Base-by-base conservation (phyloP, 2,888 invertebrate genomes). In the Linnaemya tessellans region DNA sequence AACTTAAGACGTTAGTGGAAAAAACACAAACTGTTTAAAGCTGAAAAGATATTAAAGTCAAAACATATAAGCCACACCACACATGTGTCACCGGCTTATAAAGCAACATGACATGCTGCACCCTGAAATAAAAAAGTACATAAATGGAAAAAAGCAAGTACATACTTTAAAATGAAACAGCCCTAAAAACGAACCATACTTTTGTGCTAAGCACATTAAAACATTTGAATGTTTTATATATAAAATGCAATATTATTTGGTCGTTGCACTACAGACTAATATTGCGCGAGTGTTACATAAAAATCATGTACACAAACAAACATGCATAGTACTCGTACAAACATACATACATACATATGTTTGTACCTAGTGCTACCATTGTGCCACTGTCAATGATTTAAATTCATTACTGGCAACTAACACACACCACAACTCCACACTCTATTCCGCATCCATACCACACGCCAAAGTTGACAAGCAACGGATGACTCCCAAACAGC, bases 71-170 rank as follows among this genome's bases (percentile, higher is more conserved):
- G 71, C 77, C 77, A 82, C 82, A 71, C 77, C 82, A 82, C 71
- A 82, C 82, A 83, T 78, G 71, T 83, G 82, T 83, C 82, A 83
- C 82, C 58, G 65, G 77, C 82, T 83, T 83, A 83, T 67, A 83
- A 71, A 64, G 78, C 64, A 71, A 83, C 82, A 83, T 83, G 82
- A 73, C 82, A 82, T 64, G 77, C 78, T 83, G 82, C 77, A 83
- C 82, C 82, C 82, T 58, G 65, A 71, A 49, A 18, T 46, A 18
- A 49, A 25, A 41, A n/a, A 41, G 41, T 41, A 41, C 41, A 41
- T 25, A 70, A 65, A 65, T 46, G 13, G 25, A 46, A 35, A 67
- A 56, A 58, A 35, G 43, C n/a, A 64, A 46, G 70, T 64, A 56
- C 22, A 22, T 25, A 60, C 38, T 70, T 78, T 38, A 51, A 56